Evolutionary conservation across 1,140 invertebrate species (phyloP).

Genomic region (Caligus rogercresseyi): DNA sequence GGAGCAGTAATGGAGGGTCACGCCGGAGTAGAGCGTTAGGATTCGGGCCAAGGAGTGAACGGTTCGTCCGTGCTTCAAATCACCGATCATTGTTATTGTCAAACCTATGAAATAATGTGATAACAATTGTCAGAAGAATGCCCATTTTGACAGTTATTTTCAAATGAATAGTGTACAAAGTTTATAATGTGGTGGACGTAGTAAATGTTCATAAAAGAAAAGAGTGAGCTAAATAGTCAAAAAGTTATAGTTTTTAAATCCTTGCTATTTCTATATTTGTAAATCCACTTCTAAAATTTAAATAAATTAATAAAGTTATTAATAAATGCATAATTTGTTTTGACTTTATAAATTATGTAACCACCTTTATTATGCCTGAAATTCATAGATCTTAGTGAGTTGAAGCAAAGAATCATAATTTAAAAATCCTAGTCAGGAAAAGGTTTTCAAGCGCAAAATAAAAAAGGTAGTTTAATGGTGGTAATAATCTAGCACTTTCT

Average conservation of each 20-base stretch:
- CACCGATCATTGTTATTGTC: constrained; percentile 55
- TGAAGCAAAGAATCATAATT: too few species aligned
- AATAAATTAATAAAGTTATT: too few species aligned
- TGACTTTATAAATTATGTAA: too few species aligned
- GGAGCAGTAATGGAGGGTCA: constrained; percentile 72
- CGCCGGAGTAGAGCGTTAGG: constrained; percentile 64
- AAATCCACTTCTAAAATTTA: too few species aligned
- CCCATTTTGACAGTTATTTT: background rate
- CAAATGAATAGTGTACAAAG: constrained; percentile 19
- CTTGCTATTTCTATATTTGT: too few species aligned
- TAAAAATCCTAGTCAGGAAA: too few species aligned
- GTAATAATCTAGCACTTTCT: too few species aligned
- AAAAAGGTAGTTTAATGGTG: too few species aligned
- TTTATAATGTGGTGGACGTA: background rate
- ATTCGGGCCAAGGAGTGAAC: constrained; percentile 87
- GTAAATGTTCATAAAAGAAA: constrained; percentile 13
- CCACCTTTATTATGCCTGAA: too few species aligned
- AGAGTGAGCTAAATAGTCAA: constrained; percentile 2
- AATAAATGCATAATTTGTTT: too few species aligned
- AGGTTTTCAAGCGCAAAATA: too few species aligned
- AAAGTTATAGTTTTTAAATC: constrained; percentile 16
- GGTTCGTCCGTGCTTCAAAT: constrained; percentile 91
- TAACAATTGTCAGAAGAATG: constrained; percentile 5
- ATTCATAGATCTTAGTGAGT: too few species aligned
- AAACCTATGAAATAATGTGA: constrained; percentile 13